Conservation (phyloP, 2,113 vertebrate species). For the Rhinolophus sinicus region DNA sequence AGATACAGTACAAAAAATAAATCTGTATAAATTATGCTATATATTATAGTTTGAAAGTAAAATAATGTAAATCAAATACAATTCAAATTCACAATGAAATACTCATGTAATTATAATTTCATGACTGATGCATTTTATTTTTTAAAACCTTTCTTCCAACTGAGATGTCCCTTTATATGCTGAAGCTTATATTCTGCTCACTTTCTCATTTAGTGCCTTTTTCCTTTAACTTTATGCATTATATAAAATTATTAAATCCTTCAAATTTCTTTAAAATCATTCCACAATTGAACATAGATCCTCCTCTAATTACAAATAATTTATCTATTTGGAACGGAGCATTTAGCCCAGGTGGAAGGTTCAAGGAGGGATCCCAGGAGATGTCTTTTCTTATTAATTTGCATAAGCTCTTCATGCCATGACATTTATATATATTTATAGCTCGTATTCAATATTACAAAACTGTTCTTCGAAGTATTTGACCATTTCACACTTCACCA, state of each 20-base stretch:
- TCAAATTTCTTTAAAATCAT: neutral
- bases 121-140: neutral
- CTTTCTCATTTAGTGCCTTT: neutral
- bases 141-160: neutral
- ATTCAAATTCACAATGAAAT: neutral
- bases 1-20: conserved; percentile 3
- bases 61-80: neutral
- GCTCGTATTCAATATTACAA: neutral
- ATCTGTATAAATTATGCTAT: neutral
- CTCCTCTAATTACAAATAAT: neutral
- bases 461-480: neutral
- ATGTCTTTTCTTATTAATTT: neutral
- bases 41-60: neutral
- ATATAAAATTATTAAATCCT: conserved; percentile 5
- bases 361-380: neutral
- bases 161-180: neutral
- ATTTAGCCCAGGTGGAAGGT: neutral
- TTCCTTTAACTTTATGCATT: neutral
- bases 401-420: neutral
- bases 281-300: neutral
- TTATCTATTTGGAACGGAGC: neutral
- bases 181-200: neutral
- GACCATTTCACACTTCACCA: neutral
- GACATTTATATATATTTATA: neutral
- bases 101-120: neutral